Conservation (phyloP, 2,797 vertebrate genomes). For the Somateria mollissima region DNA sequence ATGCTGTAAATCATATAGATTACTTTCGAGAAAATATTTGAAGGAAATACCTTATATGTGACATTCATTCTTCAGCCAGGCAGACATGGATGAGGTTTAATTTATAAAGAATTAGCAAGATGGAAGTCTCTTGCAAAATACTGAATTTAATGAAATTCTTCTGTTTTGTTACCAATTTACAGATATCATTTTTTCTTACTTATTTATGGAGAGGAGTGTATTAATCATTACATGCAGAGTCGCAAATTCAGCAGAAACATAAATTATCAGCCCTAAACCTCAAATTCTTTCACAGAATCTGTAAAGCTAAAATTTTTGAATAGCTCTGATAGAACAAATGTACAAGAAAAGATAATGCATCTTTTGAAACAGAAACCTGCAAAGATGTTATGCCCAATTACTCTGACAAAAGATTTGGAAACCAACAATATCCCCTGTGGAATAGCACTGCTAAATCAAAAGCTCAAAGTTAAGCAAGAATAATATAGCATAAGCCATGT, state of each 20-base stretch:
- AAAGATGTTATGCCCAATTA: constrained; percentile 81
- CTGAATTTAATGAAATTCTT: constrained; percentile 68
- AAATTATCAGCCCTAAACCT: constrained; percentile 77
- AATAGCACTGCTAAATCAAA: constrained; percentile 76
- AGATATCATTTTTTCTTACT: constrained; percentile 63
- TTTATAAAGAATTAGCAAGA: constrained; percentile 37
- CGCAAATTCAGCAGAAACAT: constrained; percentile 77
- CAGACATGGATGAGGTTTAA: constrained; percentile 13
- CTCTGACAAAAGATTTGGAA: constrained; percentile 81
- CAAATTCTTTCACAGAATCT: constrained; percentile 63
- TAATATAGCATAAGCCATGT: constrained; percentile 64
- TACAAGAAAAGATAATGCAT: constrained; percentile 72
- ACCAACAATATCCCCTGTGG: constrained; percentile 70
- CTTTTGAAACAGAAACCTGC: constrained; percentile 77
- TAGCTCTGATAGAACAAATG: constrained; percentile 71
- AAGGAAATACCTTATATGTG: constrained; percentile 56
- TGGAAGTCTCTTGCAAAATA: constrained; percentile 55
- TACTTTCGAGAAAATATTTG: constrained; percentile 69
- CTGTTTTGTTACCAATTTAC: constrained; percentile 72
- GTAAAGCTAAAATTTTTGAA: constrained; percentile 68
- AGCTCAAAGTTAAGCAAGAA: constrained; percentile 70
- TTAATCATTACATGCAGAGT: constrained; percentile 73
- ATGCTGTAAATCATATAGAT: constrained; percentile 68
- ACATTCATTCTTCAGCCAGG: constrained; percentile 36
- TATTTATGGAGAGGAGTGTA: constrained; percentile 78